These are phyloP conservation scores for Drosophila murphyi DNA, from an alignment of 1,140 invertebrate genomes.

Conservation along the genomic window DNA sequence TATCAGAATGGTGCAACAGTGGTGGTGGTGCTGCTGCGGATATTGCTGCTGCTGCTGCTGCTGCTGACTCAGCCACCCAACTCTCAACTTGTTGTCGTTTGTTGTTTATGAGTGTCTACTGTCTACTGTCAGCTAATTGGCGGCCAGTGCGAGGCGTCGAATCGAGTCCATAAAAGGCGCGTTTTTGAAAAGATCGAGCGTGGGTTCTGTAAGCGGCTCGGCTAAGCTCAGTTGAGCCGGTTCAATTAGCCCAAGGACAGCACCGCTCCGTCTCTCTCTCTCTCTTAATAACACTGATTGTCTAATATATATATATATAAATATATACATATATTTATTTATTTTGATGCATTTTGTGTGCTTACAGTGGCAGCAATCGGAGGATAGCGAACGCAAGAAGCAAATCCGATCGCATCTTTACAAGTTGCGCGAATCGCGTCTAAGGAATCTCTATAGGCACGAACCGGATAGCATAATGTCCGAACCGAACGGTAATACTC, in stretches of 20 bases:
- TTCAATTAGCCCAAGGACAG: slow-evolving; percentile 66
- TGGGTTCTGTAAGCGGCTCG: slow-evolving; percentile 13
- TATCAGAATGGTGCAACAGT: neutral
- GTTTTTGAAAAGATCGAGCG: slow-evolving; percentile 19
- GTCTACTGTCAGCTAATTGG: slow-evolving; percentile 58
- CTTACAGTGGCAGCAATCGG: slow-evolving; percentile 92
- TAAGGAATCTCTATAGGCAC: slow-evolving; percentile 89
- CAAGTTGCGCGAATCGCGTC: slow-evolving; percentile 90
- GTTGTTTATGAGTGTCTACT: slow-evolving; percentile 27
- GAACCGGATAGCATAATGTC: slow-evolving; percentile 57
- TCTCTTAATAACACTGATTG: neutral
- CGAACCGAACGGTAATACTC: slow-evolving; percentile 80
- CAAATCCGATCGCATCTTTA: slow-evolving; percentile 94
- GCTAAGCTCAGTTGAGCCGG: slow-evolving; percentile 28
- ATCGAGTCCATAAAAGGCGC: slow-evolving; percentile 50
- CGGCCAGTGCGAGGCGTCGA: slow-evolving; percentile 39
- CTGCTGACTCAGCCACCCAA: slow-evolving; percentile 12
- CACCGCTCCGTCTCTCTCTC: slow-evolving; percentile 9
- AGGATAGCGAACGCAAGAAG: slow-evolving; percentile 93
- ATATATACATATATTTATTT: neutral
- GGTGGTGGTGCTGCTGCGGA: too few relatives aligned
- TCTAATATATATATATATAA: slow-evolving; percentile 1
- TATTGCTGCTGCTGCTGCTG: neutral
- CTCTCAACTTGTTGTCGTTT: slow-evolving; percentile 24
- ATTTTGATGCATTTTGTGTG: neutral